These are phyloP conservation scores for Acropora yongei DNA, from an alignment of 64 coral and sea anemone genomes.

Conservation along the genomic window DNA sequence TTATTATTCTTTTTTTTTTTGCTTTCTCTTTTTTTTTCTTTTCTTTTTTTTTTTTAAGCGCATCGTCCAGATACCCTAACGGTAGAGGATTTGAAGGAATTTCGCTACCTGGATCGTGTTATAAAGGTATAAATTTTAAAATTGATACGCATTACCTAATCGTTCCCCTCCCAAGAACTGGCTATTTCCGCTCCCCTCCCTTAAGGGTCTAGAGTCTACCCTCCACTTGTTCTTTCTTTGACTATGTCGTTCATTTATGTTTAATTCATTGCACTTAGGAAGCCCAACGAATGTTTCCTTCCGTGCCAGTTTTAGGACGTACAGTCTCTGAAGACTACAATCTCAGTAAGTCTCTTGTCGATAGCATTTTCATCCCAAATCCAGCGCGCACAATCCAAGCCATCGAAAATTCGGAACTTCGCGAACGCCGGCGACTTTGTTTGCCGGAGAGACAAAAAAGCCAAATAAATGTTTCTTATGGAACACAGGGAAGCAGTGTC, in stretches of 20 bases:
- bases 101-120: constrained; percentile 64
- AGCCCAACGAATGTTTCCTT: constrained; percentile 52
- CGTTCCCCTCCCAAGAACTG: too few relatives aligned
- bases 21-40: background rate
- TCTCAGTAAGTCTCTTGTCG: constrained; percentile 8
- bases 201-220: too few relatives aligned
- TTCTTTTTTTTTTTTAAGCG: background rate
- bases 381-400: too few relatives aligned
- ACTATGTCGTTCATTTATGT: background rate
- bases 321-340: constrained; percentile 28
- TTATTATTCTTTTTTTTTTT: background rate
- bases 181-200: too few relatives aligned
- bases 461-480: too few relatives aligned
- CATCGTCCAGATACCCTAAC: constrained; percentile 34
- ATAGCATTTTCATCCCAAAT: too few relatives aligned
- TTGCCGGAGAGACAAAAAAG: too few relatives aligned
- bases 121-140: constrained; percentile 41
- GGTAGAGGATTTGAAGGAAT: constrained; percentile 45
- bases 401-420: too few relatives aligned
- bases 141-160: too few relatives aligned
- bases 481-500: too few relatives aligned
- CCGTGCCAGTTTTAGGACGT: constrained; percentile 55
- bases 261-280: constrained; percentile 3
- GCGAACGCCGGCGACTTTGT: too few relatives aligned
- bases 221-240: background rate